Evolutionary conservation across 2,888 invertebrate genomes (phyloP).

Genomic region (Tholera decimalis): DNA sequence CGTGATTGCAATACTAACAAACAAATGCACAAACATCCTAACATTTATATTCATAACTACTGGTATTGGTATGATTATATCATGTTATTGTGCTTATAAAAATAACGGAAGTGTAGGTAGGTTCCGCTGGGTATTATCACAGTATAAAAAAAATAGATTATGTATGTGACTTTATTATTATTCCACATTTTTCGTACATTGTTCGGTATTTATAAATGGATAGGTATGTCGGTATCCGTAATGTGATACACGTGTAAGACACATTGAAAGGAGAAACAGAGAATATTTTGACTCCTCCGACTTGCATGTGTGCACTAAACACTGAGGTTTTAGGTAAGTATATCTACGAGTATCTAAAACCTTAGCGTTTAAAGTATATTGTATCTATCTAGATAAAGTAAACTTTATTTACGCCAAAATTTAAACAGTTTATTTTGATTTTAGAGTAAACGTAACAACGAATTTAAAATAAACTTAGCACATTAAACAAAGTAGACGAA

Average conservation of each 20-base stretch:
- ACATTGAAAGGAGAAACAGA: neutral
- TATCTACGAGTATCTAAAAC: too few species aligned
- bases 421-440: too few species aligned
- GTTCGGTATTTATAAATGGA: constrained; percentile 25
- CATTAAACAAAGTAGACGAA: too few species aligned
- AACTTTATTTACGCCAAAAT: too few species aligned
- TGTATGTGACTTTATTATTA: constrained; percentile 2
- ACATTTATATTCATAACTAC: too few species aligned
- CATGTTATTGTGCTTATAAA: neutral
- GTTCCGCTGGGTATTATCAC: neutral
- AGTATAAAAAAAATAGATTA: neutral
- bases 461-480: too few species aligned
- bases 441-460: too few species aligned
- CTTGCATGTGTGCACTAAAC: neutral
- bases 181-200: constrained; percentile 7
- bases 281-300: neutral
- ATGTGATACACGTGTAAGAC: neutral
- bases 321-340: neutral
- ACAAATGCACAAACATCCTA: too few species aligned
- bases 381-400: too few species aligned
- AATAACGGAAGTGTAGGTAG: neutral
- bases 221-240: neutral
- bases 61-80: too few species aligned
- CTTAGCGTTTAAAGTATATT: too few species aligned
- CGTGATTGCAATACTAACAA: too few species aligned